phyloP scores from a whole-genome alignment of 2,888 invertebrate genomes.

The Phasia obesa region DNA sequence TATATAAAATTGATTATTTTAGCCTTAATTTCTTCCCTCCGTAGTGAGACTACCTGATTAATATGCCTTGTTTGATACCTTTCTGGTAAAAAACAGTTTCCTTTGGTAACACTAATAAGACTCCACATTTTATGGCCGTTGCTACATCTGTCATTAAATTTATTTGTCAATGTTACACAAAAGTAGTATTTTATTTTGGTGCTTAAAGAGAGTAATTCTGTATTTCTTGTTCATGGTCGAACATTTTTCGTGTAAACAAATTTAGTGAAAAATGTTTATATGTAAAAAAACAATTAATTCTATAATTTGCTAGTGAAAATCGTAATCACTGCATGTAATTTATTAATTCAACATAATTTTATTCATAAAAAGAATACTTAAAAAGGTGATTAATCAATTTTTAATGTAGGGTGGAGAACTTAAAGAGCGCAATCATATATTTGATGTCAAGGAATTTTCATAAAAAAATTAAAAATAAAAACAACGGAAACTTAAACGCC shows the following conservation, averaged over 20 bases:
- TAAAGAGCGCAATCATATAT: constrained; percentile 24
- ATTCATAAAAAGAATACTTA: constrained; percentile 23
- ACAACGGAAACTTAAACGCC: neutral
- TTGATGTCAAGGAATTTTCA: constrained; percentile 63
- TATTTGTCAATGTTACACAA: constrained; percentile 55
- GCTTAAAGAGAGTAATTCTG: constrained; percentile 44
- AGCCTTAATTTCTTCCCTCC: no score
- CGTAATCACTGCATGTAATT: constrained; percentile 13
- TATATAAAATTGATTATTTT: no score
- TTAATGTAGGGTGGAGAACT: constrained; percentile 57
- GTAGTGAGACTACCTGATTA: no score
- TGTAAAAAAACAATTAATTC: constrained; percentile 17
- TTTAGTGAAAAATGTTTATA: constrained; percentile 57
- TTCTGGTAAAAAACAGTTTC: no score
- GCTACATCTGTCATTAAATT: constrained; percentile 16
- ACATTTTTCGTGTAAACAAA: constrained; percentile 64
- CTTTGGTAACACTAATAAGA: neutral
- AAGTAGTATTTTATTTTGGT: constrained; percentile 58
- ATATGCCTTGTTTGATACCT: no score
- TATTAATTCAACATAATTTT: constrained; percentile 25
- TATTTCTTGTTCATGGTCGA: constrained; percentile 63
- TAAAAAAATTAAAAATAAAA: constrained; percentile 20
- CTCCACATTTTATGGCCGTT: neutral
- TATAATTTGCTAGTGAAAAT: constrained; percentile 30
- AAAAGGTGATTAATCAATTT: constrained; percentile 67